Conservation (phyloP, 2,797 vertebrate species). For the Anguilla obscura region DNA sequence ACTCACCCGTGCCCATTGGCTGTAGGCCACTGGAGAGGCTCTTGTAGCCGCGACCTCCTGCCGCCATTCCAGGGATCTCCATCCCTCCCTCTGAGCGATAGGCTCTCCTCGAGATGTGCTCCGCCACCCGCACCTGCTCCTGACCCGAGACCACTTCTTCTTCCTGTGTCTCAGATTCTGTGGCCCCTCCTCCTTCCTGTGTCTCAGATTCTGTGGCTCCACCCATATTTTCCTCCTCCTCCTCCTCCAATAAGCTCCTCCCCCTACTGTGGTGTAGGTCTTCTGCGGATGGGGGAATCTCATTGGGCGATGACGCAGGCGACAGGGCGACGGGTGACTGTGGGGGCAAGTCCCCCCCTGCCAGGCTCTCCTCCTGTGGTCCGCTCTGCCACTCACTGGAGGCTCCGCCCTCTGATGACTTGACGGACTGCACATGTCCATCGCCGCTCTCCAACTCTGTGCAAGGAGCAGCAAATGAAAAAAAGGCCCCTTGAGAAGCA, state of each 20-base stretch:
- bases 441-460: constrained; percentile 3
- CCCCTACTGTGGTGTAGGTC: neutral
- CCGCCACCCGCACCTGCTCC: constrained; percentile 13
- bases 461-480: neutral
- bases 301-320: neutral
- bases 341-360: neutral
- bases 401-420: constrained; percentile 25
- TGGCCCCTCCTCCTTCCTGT: neutral
- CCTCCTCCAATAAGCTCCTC: neutral
- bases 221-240: neutral
- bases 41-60: constrained; percentile 42
- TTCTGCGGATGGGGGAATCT: neutral
- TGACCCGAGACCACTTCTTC: constrained; percentile 52
- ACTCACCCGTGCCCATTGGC: constrained; percentile 54
- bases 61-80: constrained; percentile 24
- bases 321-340: neutral
- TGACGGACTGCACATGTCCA: neutral
- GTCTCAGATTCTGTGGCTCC: neutral
- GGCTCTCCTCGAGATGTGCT: constrained; percentile 53
- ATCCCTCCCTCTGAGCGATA: constrained; percentile 52
- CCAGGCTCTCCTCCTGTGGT: constrained; percentile 24
- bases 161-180: neutral
- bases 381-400: constrained; percentile 16
- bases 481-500: neutral
- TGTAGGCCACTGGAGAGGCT: constrained; percentile 43